These are phyloP conservation scores for Helarctos malayanus DNA, from an alignment of 2,797 vertebrate genomes.

Conservation along the genomic window DNA sequence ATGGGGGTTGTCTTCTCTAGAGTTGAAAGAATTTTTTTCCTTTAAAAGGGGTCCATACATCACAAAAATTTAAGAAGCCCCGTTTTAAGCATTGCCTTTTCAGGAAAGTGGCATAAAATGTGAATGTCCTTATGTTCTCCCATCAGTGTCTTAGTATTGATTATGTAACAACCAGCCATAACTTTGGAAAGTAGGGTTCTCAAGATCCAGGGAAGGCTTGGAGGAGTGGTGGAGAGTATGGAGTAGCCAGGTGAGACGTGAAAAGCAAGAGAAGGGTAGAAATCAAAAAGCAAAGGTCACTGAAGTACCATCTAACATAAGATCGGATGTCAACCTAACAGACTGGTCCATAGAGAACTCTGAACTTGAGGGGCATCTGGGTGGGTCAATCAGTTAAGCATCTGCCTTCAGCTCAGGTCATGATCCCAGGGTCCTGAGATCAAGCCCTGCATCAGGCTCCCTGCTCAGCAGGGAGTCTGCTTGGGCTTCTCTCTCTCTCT, in stretches of 20 bases:
- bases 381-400: not conserved
- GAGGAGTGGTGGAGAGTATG: not conserved
- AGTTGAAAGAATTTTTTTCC: not conserved
- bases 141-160: not conserved
- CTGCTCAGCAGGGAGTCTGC: not conserved
- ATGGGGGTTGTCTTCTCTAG: not conserved
- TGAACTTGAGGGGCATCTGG: not conserved
- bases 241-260: not conserved
- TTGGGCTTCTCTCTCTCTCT: not conserved
- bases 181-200: not conserved
- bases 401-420: not conserved
- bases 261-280: not conserved
- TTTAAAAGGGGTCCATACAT: not conserved
- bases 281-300: not conserved
- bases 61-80: not conserved
- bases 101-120: not conserved
- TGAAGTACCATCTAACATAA: not conserved
- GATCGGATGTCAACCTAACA: not conserved
- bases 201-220: not conserved
- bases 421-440: not conserved
- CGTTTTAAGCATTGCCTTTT: slow-evolving; percentile 27
- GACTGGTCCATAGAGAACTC: not conserved
- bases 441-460: not conserved
- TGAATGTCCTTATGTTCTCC: not conserved
- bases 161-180: not conserved